These are phyloP conservation scores for Drosophila triauraria DNA, from an alignment of 1,140 invertebrate species.

Conservation along the genomic window DNA sequence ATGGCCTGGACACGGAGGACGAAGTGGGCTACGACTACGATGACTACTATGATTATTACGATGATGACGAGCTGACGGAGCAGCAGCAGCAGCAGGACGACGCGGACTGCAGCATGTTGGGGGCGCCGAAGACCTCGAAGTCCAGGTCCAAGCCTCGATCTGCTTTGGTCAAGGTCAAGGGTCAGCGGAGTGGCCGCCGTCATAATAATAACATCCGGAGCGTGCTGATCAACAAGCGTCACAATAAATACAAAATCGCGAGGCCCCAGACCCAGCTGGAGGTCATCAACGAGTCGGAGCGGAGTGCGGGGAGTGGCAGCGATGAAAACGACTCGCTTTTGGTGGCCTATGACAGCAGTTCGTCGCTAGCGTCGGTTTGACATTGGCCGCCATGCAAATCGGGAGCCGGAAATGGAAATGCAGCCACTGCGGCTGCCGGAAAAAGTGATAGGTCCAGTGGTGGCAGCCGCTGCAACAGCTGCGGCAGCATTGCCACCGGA, in stretches of 20 bases:
- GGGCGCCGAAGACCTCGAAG: slow-evolving; percentile 21
- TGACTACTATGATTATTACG: slow-evolving; percentile 73
- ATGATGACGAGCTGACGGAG: slow-evolving; percentile 59
- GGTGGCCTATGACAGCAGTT: slow-evolving; percentile 85
- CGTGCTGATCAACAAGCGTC: slow-evolving; percentile 79
- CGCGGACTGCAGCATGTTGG: slow-evolving; percentile 77
- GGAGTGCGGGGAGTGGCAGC: slow-evolving; percentile 81
- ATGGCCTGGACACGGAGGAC: slow-evolving; percentile 53
- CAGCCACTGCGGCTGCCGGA: slow-evolving; percentile 32
- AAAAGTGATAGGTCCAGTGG: slow-evolving; percentile 13
- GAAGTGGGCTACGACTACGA: slow-evolving; percentile 73
- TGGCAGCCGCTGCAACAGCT: slow-evolving; percentile 16
- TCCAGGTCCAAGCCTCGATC: slow-evolving; percentile 31
- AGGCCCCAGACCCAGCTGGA: slow-evolving; percentile 80
- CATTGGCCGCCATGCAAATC: slow-evolving; percentile 83
- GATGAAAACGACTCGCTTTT: slow-evolving; percentile 85
- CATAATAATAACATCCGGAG: slow-evolving; percentile 81
- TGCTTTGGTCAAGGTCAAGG: slow-evolving; percentile 51
- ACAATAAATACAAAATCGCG: slow-evolving; percentile 83
- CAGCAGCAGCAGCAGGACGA: slow-evolving; percentile 63
- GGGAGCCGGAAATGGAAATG: slow-evolving; percentile 77
- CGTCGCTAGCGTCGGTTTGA: slow-evolving; percentile 85
- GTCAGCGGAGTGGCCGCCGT: slow-evolving; percentile 40
- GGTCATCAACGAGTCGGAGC: slow-evolving; percentile 82
- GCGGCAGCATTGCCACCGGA: slow-evolving; percentile 15